Base-by-base conservation (phyloP, 2,888 invertebrate genomes). In the Pseudolycoriella hygida region DNA sequence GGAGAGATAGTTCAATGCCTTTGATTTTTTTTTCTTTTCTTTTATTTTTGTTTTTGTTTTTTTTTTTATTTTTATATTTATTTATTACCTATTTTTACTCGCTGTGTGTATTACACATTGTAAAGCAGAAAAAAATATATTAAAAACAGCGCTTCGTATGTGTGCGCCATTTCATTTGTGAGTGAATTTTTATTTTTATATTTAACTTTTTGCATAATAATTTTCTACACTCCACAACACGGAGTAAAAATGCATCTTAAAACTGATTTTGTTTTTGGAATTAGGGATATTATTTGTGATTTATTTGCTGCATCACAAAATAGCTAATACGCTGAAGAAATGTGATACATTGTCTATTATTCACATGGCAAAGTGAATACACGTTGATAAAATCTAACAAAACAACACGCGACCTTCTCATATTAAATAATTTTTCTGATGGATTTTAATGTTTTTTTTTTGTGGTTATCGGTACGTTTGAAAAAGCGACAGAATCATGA, bases 1-100 rank as follows among this genome's bases (percentile, higher is more conserved):
- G 50, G 46, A 47, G 40, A 47, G 46, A 50, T 48, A 46, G 44
- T 44, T 45, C 49, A 47, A 45, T 49, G 49, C 47, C 49, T 50
- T 34, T 34, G 34, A 34, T 34, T 34, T 34, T 34, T 34, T 34
- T 34, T 34, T 34, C 15, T 34, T 34, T 34, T 34, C 3, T 14
- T 34, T 14, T 34, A 14, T 12, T 34, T 34, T 34, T 34, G 12
- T 34, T 4, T 12, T 30, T 30, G 6, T 30, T 30, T 34, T 34
- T 34, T 34, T 34, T 34, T 34, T 34, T 34, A 14, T 34, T 34
- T 34, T 34, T 34, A 14, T 34, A 14, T 34, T 14, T 34, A 14
- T 34, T 34, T 34, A 12, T 34, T 34, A 14, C n/a, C 34, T 34
- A 12, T 34, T 14, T 34, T 14, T 14, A 14, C 34, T 34, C 34